Evolutionary conservation across 2,113 vertebrate species (phyloP).

Genomic region (Phrynocephalus versicolor): DNA sequence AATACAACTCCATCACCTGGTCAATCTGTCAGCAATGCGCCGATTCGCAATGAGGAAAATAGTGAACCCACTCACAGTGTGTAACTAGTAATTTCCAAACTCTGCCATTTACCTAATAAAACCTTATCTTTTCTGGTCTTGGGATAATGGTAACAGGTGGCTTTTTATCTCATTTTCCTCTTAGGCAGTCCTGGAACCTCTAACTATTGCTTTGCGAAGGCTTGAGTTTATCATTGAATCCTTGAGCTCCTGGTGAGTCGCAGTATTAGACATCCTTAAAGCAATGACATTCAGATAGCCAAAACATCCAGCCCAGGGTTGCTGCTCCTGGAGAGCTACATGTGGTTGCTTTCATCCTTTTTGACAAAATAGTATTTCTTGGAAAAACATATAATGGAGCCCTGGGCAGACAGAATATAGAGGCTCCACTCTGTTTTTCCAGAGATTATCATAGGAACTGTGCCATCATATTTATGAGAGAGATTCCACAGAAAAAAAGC

Average conservation of each 20-base stretch:
- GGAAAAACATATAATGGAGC: background rate
- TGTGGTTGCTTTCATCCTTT: background rate
- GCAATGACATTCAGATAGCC: background rate
- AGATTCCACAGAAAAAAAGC: background rate
- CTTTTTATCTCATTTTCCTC: background rate
- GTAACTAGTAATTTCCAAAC: background rate
- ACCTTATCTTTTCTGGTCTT: background rate
- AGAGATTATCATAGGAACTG: background rate
- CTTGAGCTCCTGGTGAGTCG: background rate
- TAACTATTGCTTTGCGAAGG: background rate
- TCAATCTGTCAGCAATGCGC: too few relatives aligned
- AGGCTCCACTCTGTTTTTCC: background rate
- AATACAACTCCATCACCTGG: too few relatives aligned
- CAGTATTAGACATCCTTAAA: background rate
- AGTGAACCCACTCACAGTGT: too few relatives aligned
- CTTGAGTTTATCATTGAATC: background rate
- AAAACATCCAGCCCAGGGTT: background rate
- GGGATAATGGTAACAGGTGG: background rate
- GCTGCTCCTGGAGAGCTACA: background rate
- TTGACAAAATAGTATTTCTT: background rate
- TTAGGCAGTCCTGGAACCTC: background rate
- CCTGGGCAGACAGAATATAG: background rate
- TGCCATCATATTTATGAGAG: background rate
- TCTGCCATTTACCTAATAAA: background rate
- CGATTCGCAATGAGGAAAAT: too few relatives aligned